Evolutionary conservation across 2,797 vertebrate genomes (phyloP).

Genomic region (Arctocebus calabarensis): DNA sequence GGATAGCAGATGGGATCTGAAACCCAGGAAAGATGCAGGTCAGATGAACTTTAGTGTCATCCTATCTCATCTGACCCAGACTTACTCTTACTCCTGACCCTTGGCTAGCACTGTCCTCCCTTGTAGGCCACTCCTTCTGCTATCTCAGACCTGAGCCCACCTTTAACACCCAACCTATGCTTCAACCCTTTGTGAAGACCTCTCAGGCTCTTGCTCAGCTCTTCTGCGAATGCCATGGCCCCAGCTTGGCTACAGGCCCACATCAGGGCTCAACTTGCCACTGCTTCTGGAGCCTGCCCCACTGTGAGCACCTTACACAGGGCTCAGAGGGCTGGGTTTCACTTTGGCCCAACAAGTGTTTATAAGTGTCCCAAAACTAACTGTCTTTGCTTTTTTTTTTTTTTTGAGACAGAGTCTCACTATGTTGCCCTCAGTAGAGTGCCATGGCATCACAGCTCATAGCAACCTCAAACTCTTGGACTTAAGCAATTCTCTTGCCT

Average conservation of each 20-base stretch:
- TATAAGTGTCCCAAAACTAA: rapidly evolving
- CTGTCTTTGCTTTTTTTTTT: neutral
- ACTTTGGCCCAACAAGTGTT: neutral
- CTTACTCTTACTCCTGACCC: rapidly evolving
- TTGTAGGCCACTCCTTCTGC: neutral
- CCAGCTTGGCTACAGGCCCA: rapidly evolving
- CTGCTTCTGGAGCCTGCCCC: too few relatives aligned
- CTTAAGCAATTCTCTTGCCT: too few relatives aligned
- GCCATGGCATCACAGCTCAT: too few relatives aligned
- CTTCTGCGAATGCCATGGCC: rapidly evolving
- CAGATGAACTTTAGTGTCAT: neutral
- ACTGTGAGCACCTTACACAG: rapidly evolving
- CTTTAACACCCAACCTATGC: too few relatives aligned
- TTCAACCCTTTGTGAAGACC: neutral
- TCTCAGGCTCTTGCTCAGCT: neutral
- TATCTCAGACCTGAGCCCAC: neutral
- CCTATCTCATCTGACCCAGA: rapidly evolving
- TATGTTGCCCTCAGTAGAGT: too few relatives aligned
- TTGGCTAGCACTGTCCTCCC: neutral
- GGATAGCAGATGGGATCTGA: too few relatives aligned
- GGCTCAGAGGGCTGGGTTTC: rapidly evolving
- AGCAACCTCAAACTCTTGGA: too few relatives aligned
- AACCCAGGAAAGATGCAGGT: too few relatives aligned
- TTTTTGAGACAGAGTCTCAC: too few relatives aligned
- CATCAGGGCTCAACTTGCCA: neutral